These are phyloP conservation scores for Delichon dasypus DNA, from an alignment of 2,797 vertebrate genomes.

Conservation along the genomic window DNA sequence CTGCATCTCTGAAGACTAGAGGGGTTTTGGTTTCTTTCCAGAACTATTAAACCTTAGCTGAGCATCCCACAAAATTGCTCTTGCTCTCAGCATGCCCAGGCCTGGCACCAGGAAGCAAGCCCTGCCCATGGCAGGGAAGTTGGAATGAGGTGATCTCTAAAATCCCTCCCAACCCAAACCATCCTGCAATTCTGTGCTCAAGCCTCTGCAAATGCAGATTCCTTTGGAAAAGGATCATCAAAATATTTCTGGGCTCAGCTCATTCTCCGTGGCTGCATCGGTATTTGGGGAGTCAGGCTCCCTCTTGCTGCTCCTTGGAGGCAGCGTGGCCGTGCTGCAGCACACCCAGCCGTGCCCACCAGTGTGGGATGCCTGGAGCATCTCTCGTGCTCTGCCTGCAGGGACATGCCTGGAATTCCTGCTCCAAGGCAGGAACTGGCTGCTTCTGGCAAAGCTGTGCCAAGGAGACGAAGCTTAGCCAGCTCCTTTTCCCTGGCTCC, in stretches of 20 bases:
- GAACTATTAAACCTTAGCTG: background rate
- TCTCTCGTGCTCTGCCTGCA: background rate
- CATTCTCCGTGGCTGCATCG: background rate
- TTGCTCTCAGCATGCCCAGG: background rate
- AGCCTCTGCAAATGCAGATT: background rate
- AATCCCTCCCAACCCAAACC: background rate
- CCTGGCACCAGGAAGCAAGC: background rate
- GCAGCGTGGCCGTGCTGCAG: background rate
- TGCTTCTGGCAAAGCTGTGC: background rate
- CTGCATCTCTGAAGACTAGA: background rate
- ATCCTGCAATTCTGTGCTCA: background rate
- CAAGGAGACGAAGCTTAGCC: background rate
- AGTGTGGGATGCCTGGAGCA: background rate
- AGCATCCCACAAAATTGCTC: background rate
- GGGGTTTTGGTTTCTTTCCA: background rate
- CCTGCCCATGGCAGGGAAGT: background rate
- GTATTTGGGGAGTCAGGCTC: background rate
- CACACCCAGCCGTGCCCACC: background rate
- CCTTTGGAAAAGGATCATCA: background rate
- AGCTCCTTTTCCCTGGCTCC: background rate
- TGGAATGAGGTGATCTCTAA: background rate
- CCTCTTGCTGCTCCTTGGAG: background rate
- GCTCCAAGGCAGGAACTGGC: background rate
- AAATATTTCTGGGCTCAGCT: background rate
- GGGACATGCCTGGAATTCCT: background rate